A percentile compares a stretch with the other conserved stretches of the same genome.
Conservation (phyloP, 2,888 invertebrate species). For the Caenorhabditis macrosperma region DNA sequence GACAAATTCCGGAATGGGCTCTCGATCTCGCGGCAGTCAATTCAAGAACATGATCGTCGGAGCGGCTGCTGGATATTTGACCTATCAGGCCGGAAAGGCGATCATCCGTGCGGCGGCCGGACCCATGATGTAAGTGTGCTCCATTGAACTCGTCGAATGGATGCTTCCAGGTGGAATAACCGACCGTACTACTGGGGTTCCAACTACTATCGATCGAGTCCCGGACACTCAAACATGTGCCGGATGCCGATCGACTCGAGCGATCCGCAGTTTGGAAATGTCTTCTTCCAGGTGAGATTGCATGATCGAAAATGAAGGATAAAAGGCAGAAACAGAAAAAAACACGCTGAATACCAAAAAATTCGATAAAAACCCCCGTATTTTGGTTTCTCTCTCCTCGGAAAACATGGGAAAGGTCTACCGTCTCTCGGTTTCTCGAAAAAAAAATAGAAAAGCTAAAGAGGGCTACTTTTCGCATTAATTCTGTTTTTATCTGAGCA, state of each 20-base stretch:
- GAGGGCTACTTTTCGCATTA: no score
- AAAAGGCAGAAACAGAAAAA: no score
- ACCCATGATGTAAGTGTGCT: conserved; percentile 76
- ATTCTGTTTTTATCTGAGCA: no score
- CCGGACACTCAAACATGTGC: conserved; percentile 74
- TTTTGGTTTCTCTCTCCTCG: no score
- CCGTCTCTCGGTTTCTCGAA: no score
- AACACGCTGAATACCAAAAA: no score
- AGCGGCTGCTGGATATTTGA: conserved; percentile 78
- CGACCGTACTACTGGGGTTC: conserved; percentile 78
- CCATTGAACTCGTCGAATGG: neutral
- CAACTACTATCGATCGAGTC: conserved; percentile 71
- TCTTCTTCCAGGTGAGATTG: conserved; percentile 74
- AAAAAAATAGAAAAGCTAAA: no score
- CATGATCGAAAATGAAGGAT: neutral
- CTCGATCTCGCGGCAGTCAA: conserved; percentile 71
- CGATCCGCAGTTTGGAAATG: conserved; percentile 77
- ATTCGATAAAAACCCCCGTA: no score
- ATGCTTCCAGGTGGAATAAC: conserved; percentile 73
- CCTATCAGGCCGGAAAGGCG: conserved; percentile 78
- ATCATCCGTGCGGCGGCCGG: conserved; percentile 74
- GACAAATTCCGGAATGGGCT: conserved; percentile 73
- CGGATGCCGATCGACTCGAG: conserved; percentile 77
- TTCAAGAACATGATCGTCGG: conserved; percentile 80
- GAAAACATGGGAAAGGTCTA: no score